Evolutionary conservation across 2,797 vertebrate genomes (phyloP).

Genomic region (Oreochromis mossambicus): DNA sequence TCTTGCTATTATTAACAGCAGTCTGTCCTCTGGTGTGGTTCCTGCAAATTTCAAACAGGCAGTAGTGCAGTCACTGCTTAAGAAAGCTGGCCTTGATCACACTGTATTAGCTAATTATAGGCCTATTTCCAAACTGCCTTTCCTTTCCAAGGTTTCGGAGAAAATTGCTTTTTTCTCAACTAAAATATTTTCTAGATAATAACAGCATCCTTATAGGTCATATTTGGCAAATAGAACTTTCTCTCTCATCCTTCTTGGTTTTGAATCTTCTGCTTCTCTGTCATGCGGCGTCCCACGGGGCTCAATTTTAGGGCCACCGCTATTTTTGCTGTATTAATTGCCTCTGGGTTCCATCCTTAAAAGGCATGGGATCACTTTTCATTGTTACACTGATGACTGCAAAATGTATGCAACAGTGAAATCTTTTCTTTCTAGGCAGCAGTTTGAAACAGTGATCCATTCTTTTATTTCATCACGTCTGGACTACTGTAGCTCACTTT

Average conservation of each 20-base stretch:
- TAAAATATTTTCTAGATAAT: background rate
- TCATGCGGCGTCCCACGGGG: no score
- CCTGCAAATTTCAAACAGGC: background rate
- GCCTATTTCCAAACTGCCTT: background rate
- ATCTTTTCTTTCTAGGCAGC: background rate
- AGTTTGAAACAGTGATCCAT: background rate
- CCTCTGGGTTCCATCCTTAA: no score
- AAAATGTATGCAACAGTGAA: background rate
- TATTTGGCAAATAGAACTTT: no score
- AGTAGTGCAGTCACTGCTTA: background rate
- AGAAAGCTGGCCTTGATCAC: background rate
- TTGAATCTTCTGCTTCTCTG: no score
- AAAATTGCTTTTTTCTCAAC: background rate
- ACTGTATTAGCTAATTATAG: background rate
- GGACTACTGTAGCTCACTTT: background rate
- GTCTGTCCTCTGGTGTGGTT: background rate
- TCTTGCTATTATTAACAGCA: background rate
- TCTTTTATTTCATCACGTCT: background rate
- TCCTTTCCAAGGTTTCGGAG: background rate
- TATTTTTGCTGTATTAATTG: no score
- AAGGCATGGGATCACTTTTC: no score
- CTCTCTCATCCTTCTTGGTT: no score
- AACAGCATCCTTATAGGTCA: background rate
- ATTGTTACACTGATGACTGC: no score
- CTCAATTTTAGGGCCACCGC: no score